These are phyloP conservation scores for Anaspis maculata DNA, from an alignment of 2,888 invertebrate species.

Conservation along the genomic window DNA sequence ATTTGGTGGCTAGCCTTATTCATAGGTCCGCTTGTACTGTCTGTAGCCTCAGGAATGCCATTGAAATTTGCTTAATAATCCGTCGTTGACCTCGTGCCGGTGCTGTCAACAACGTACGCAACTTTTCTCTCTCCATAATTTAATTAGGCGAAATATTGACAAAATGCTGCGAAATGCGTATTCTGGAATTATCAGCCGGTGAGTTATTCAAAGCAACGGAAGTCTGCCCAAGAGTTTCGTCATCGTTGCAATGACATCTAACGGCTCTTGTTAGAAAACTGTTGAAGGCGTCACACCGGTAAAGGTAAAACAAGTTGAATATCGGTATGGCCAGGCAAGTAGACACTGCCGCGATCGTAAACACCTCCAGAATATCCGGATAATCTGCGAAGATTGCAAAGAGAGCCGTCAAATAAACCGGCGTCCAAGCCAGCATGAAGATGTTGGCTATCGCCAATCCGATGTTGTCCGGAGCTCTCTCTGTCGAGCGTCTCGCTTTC, in stretches of 20 bases:
- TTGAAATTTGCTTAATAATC: too few relatives aligned
- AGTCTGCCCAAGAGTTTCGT: conserved; percentile 2
- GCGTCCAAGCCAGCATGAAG: conserved; percentile 5
- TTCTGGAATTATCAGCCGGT: conserved; percentile 2
- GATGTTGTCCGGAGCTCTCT: background rate
- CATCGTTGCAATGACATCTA: conserved; percentile 9
- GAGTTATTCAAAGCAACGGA: conserved; percentile 2
- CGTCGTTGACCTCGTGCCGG: too few relatives aligned
- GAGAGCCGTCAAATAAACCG: conserved; percentile 2
- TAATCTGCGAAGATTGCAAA: too few relatives aligned
- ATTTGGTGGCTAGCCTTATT: too few relatives aligned
- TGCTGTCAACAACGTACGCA: too few relatives aligned
- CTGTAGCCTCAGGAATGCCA: too few relatives aligned
- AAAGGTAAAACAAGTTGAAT: conserved; percentile 5
- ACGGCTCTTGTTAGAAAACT: conserved; percentile 9
- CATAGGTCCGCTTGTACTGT: too few relatives aligned
- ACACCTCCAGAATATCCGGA: too few relatives aligned
- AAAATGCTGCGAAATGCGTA: too few relatives aligned
- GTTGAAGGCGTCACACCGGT: conserved; percentile 9
- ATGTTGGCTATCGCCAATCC: conserved; percentile 7
- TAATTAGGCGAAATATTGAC: too few relatives aligned
- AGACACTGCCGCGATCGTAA: background rate
- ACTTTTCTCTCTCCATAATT: too few relatives aligned
- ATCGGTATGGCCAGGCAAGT: conserved; percentile 6
- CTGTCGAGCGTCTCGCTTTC: background rate